Evolutionary conservation across 2,888 invertebrate species (phyloP).

Genomic region (Lissonota sp.): DNA sequence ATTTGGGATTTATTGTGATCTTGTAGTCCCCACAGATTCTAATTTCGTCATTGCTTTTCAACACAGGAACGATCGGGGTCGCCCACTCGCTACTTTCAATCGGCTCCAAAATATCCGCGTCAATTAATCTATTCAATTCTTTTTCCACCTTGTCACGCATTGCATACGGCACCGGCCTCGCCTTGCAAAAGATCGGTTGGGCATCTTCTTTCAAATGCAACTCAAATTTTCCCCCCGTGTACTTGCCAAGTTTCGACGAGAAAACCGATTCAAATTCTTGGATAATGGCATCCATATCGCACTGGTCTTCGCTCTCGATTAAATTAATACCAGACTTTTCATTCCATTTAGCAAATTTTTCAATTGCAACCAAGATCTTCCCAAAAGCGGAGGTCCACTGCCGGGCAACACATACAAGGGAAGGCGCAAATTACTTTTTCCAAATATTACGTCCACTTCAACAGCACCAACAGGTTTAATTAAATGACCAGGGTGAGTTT

Average conservation of each 20-base stretch:
- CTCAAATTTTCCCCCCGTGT: conserved; percentile 50
- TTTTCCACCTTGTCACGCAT: conserved; percentile 47
- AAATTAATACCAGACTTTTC: not conserved
- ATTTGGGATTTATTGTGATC: conserved; percentile 60
- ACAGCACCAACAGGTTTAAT: not conserved
- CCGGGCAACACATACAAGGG: conserved; percentile 4
- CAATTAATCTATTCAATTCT: conserved; percentile 61
- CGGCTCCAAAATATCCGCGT: conserved; percentile 63
- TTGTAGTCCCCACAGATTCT: conserved; percentile 72
- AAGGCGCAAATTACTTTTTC: not conserved
- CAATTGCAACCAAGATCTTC: conserved; percentile 5
- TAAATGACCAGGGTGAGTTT: conserved; percentile 10
- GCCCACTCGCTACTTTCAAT: conserved; percentile 46
- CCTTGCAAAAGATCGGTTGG: conserved; percentile 6
- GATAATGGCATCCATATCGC: not conserved
- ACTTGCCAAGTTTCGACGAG: conserved; percentile 25
- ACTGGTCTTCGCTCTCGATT: not conserved
- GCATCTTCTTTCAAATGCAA: conserved; percentile 57
- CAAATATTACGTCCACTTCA: not conserved
- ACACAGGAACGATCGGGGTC: conserved; percentile 47
- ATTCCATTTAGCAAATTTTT: not conserved
- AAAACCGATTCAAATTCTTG: conserved; percentile 37
- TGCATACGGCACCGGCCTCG: conserved; percentile 1
- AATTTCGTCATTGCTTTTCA: conserved; percentile 65
- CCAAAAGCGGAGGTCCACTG: conserved; percentile 5